Conservation (phyloP, 2,797 vertebrate species). For the Crax fasciolata region DNA sequence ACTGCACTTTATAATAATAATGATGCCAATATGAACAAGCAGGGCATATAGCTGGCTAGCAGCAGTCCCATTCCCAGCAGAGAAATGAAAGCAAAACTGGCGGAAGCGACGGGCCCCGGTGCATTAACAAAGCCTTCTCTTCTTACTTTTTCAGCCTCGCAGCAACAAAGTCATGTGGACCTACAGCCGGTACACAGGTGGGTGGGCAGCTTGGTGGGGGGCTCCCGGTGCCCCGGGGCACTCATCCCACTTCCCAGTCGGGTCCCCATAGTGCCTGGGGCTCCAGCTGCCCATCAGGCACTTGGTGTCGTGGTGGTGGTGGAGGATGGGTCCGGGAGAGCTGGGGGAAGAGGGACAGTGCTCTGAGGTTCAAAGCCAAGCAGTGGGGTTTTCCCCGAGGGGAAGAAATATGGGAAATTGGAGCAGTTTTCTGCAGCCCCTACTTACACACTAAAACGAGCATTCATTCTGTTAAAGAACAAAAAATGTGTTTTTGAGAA, state of each 20-base stretch:
- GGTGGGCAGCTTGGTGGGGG: neutral
- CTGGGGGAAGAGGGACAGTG: neutral
- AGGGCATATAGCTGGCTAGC: too few relatives aligned
- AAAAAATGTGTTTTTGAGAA: neutral
- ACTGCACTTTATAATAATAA: rapidly evolving
- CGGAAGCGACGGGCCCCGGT: rapidly evolving
- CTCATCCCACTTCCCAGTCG: neutral
- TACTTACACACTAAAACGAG: neutral
- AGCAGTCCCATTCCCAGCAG: neutral
- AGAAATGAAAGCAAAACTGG: neutral
- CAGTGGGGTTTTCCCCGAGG: neutral
- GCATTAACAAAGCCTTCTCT: neutral
- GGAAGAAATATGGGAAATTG: neutral
- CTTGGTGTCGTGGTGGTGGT: rapidly evolving
- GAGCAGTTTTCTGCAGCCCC: neutral
- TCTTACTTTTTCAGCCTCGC: constrained; percentile 5
- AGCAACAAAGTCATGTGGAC: neutral
- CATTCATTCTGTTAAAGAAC: neutral
- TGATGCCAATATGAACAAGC: neutral
- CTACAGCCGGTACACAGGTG: constrained; percentile 21
- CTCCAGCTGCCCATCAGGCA: neutral
- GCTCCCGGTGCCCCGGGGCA: neutral
- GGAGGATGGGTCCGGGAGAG: neutral
- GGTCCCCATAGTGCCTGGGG: too few relatives aligned
- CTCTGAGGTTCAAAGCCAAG: neutral